Percentiles rank a stretch among this genome's conserved stretches.
These are phyloP conservation scores for Nesogale talazaci DNA, from an alignment of 2,113 vertebrate species.

Conservation along the genomic window DNA sequence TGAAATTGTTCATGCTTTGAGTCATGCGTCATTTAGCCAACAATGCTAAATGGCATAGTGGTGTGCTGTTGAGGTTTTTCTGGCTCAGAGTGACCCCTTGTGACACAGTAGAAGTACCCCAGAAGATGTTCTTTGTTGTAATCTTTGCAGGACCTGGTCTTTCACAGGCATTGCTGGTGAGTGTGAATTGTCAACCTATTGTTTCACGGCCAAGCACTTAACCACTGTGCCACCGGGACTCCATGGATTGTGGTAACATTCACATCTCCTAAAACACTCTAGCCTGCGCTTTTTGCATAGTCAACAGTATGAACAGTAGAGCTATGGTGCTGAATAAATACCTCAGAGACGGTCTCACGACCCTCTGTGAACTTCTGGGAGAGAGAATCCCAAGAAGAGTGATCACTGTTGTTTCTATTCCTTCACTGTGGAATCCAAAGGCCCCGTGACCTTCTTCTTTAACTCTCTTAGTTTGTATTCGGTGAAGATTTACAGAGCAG, in stretches of 20 bases:
- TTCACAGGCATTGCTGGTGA: no score
- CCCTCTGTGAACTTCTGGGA: background rate
- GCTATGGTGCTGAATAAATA: background rate
- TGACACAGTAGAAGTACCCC: background rate
- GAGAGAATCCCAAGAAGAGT: background rate
- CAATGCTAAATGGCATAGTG: background rate
- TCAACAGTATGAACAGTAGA: background rate
- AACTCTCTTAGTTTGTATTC: no score
- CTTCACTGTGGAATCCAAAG: background rate
- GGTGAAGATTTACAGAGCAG: background rate
- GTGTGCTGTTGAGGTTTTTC: background rate
- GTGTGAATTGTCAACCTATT: background rate
- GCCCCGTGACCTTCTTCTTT: no score
- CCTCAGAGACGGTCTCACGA: background rate
- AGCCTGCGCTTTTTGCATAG: background rate
- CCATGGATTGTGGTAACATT: background rate
- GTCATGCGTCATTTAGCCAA: background rate
- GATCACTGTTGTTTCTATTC: background rate
- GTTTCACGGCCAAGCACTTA: background rate
- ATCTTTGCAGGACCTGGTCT: background rate
- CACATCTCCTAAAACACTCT: background rate
- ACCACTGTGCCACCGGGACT: background rate
- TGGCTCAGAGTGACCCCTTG: background rate
- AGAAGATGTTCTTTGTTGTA: background rate
- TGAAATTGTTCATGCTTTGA: background rate